Conservation (phyloP, 2,113 vertebrate genomes). For the Apus apus region DNA sequence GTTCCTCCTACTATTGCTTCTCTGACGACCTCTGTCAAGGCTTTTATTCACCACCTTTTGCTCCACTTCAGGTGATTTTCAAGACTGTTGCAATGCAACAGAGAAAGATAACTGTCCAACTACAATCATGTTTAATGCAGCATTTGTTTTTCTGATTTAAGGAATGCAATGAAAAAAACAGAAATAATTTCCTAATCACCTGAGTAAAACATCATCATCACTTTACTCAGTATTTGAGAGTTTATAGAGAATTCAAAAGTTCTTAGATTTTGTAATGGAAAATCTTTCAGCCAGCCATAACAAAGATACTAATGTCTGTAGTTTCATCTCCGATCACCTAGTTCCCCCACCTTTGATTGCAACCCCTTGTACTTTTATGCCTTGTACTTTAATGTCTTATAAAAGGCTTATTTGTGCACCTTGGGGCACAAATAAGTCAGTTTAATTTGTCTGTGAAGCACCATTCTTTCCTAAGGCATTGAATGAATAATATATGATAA, state of each 20-base stretch:
- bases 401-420: conserved; percentile 6
- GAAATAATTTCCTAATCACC: background rate
- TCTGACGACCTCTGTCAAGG: background rate
- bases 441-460: conserved; percentile 18
- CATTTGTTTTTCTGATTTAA: background rate
- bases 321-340: background rate
- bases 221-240: background rate
- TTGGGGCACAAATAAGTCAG: background rate
- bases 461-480: background rate
- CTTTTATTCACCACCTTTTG: background rate
- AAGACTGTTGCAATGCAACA: background rate
- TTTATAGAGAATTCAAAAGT: background rate
- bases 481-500: background rate
- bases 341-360: background rate
- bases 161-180: background rate
- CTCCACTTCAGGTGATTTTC: background rate
- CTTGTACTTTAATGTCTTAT: background rate
- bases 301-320: background rate
- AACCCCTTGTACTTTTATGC: background rate
- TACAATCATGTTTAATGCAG: background rate
- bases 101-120: background rate
- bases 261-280: background rate
- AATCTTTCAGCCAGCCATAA: background rate
- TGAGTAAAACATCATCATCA: background rate
- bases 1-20: background rate